Base-by-base conservation (phyloP, 2,888 invertebrate species). In the Amiota communis region DNA sequence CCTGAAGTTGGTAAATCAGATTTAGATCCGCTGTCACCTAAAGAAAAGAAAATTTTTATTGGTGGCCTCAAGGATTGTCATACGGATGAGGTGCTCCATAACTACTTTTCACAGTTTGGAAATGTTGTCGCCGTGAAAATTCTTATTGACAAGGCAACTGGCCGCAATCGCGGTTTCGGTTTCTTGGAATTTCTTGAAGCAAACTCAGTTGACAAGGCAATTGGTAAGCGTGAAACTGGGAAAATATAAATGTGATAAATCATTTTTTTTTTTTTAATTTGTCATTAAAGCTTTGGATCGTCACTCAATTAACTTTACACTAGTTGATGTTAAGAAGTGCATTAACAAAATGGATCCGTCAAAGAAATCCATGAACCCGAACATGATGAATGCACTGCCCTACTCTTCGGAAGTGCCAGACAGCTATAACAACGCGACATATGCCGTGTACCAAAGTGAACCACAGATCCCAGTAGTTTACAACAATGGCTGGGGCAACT, bases 31-130 rank as follows among this genome's bases (percentile, higher is more conserved):
- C 8, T 10, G 23, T 20, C 20, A 2, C 8, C 13, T 17, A 80
- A 73, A 8, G 83, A 87, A 0, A 85, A 83, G 63, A 88, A 88
- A 75, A 82, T 88, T 17, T 88, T 89, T 68, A 81, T 88, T 49
- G 89, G 89, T 13, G 89, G 88, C 3, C 79, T 88, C 0, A 87
- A 88, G 73, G 89, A 89, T 63, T 84, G 84, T 46, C 89, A 88
- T 46, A 84, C 87, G 67, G 88, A 88, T 71, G 72, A 76, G 3
- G 76, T 79, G 2, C 76, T 88, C 48, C 80, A 79, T 6, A 87
- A 88, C 17, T 88, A 88, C 75, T 88, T 88, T 59, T 77, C 80
- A 17, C 86, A 88, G 76, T 88, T 86, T 74, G 88, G 88, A 1
- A 80, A 78, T 63, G 78, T 88, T 0, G 72, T 78, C 56, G 78